Evolutionary conservation across 1,140 invertebrate genomes (phyloP), one percentile per base, ranked within the genome.

Genomic region (Drosophila navojoa): DNA sequence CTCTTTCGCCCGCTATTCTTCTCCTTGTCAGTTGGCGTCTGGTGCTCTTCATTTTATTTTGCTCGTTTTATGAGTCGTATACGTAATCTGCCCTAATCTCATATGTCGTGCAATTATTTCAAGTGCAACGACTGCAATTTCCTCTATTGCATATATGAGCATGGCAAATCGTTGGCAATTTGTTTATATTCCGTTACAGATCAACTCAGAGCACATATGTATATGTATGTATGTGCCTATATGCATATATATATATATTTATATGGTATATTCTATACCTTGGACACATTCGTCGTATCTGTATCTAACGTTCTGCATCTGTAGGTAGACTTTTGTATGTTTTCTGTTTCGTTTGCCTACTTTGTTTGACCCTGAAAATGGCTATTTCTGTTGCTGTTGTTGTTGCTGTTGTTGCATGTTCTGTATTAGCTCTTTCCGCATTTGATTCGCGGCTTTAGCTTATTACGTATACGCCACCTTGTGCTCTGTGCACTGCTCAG

Each of bases 271-370:
- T 25, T 35, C 32, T 40, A 29, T 38, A 11, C 57, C 4, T 15
- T 9, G 11, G 9, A 32, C 50, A 35, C 27, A 55, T 71, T 42
- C 25, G 42, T 42, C 25, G 42, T 59, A 53, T 45, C 35, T 57
- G 66, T 52, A 35, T 47, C n/a, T 16, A 40, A 53, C 13, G 29
- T 6, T 67, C 13, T 58, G 16, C 35, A 52, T 19, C 45, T 50
- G 6, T 50, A 5, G 16, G 22, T 53, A 66, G 76, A 74, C 49
- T 70, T 69, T 73, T 70, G 72, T 75, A 75, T 79, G 80, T 79
- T 82, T 82, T 82, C 80, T 76, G 79, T 82, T 82, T 79, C 68
- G 72, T 70, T 82, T 66, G 76, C 54, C 49, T 60, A 60, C 49
- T 61, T 59, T 32, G n/a, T 57, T 19, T 63, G 80, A 61, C 80